A percentile compares a stretch with the other conserved stretches of the same genome.
phyloP scores from a whole-genome alignment of 1,140 invertebrate species.

The Pseudoatta argentina region DNA sequence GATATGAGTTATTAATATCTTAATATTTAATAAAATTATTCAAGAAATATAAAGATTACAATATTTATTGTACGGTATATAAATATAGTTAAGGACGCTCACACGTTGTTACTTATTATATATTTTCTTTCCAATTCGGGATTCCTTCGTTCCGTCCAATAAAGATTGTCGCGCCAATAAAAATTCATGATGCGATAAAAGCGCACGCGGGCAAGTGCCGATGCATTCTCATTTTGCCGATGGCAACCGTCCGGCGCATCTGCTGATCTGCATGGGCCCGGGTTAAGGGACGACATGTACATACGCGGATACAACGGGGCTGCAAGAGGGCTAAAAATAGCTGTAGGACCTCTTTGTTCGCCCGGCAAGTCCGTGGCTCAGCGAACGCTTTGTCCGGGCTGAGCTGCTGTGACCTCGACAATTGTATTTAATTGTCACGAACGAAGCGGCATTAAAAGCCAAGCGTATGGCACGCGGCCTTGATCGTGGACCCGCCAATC shows the following conservation, averaged over 20 bases:
- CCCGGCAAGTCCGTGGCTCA: conserved; percentile 25
- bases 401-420: conserved; percentile 43
- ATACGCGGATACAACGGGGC: conserved; percentile 42
- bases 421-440: conserved; percentile 69
- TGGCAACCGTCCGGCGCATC: conserved; percentile 17
- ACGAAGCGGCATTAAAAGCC: conserved; percentile 37
- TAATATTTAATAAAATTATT: neutral
- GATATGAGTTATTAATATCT: neutral
- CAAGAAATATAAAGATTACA: neutral
- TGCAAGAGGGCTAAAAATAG: conserved; percentile 52
- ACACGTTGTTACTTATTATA: neutral
- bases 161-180: conserved; percentile 28
- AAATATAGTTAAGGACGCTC: neutral
- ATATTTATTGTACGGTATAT: neutral
- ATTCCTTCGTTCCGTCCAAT: neutral
- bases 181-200: conserved; percentile 12
- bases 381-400: conserved; percentile 43
- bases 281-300: conserved; percentile 54
- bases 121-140: neutral
- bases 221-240: conserved; percentile 43
- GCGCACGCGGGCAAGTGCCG: neutral
- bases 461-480: conserved; percentile 21
- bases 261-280: neutral
- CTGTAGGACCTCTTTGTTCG: conserved; percentile 63
- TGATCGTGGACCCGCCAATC: conserved; percentile 33